Conservation (phyloP, 2,888 invertebrate species). For the Leptopilina syphax region DNA sequence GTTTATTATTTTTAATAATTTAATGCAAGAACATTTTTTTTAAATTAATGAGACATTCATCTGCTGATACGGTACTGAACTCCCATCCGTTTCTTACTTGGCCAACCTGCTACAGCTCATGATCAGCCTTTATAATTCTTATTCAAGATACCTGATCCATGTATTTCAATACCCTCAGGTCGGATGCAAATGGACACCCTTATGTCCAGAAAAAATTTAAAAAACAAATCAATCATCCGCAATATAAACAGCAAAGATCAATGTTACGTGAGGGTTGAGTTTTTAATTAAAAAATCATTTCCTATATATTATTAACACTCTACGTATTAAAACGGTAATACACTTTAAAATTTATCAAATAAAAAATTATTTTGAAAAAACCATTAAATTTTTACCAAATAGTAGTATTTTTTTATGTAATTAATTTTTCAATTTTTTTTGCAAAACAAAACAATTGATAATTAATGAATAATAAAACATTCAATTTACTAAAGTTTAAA, state of each 20-base stretch:
- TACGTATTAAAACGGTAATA: no score
- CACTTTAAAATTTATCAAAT: no score
- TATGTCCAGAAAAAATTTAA: neutral
- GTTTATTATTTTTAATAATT: no score
- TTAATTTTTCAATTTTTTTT: no score
- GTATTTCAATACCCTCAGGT: constrained; percentile 64
- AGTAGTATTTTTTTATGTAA: no score
- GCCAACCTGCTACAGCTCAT: constrained; percentile 62
- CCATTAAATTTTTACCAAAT: no score
- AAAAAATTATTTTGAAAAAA: no score
- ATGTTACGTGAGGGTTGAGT: neutral
- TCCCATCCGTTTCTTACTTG: constrained; percentile 65
- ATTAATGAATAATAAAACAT: no score
- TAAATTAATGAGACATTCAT: neutral
- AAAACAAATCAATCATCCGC: constrained; percentile 5
- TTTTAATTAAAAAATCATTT: neutral
- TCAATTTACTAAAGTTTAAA: no score
- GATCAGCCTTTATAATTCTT: constrained; percentile 45
- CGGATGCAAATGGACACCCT: constrained; percentile 62
- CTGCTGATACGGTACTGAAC: constrained; percentile 52
- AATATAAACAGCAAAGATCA: neutral
- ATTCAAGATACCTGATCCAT: constrained; percentile 63
- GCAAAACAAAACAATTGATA: no score
- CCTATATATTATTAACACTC: no score
- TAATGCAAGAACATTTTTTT: constrained; percentile 18